Percentiles rank a stretch among this genome's conserved stretches.
These are phyloP conservation scores for Microplitis manilae DNA, from an alignment of 2,888 invertebrate species.

Conservation along the genomic window DNA sequence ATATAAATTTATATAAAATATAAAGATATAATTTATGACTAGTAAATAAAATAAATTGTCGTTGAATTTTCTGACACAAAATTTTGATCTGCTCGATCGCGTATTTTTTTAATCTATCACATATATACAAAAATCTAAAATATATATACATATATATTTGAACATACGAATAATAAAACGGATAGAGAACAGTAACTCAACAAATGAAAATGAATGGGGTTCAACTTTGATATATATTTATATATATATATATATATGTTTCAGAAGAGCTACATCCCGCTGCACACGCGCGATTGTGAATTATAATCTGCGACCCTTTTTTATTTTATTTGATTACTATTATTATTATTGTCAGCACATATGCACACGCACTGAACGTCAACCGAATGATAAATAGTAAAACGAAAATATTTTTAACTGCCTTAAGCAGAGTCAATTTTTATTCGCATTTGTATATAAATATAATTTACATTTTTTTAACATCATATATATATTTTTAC, in stretches of 20 bases:
- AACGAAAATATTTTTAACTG: too few species aligned
- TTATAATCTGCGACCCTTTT: constrained; percentile 32
- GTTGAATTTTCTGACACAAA: not conserved
- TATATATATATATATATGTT: too few species aligned
- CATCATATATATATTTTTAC: too few species aligned
- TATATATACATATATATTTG: not conserved
- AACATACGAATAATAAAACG: not conserved
- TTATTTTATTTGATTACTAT: not conserved
- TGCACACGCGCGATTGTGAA: constrained; percentile 34
- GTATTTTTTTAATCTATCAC: constrained; percentile 2
- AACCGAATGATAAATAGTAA: not conserved
- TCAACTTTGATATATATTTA: constrained; percentile 41
- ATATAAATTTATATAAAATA: not conserved
- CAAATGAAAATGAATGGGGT: constrained; percentile 40
- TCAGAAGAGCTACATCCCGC: not conserved
- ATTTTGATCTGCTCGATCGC: not conserved
- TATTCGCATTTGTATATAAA: too few species aligned
- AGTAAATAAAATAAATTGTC: not conserved
- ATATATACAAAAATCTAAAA: not conserved
- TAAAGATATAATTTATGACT: not conserved
- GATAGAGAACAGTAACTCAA: not conserved
- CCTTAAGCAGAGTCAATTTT: too few species aligned
- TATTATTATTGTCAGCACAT: constrained; percentile 1
- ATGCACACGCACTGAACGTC: constrained; percentile 23
- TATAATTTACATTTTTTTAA: not conserved